These are phyloP conservation scores for Bombylius major DNA, from an alignment of 2,888 invertebrate species.

Conservation along the genomic window DNA sequence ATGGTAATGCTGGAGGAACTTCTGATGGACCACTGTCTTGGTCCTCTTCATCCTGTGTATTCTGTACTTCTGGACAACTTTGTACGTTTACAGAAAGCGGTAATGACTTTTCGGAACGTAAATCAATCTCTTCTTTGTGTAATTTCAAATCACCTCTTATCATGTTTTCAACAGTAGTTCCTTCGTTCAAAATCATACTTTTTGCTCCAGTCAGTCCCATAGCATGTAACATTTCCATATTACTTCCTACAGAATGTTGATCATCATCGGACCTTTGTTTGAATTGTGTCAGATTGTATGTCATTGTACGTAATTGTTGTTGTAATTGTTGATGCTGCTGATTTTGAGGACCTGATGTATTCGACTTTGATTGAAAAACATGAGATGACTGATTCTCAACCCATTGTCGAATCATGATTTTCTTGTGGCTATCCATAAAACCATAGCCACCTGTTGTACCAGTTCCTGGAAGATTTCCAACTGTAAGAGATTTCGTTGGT, in stretches of 20 bases:
- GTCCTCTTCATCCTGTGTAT: conserved; percentile 49
- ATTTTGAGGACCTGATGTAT: conserved; percentile 31
- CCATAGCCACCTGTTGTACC: conserved; percentile 48
- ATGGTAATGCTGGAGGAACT: conserved; percentile 67
- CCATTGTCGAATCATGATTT: conserved; percentile 87
- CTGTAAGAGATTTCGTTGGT: conserved; percentile 39
- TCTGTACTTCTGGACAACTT: conserved; percentile 23
- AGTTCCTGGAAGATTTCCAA: conserved; percentile 28
- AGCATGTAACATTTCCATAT: conserved; percentile 41
- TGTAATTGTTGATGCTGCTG: conserved; percentile 24
- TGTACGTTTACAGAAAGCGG: conserved; percentile 12
- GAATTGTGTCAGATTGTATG: conserved; percentile 44
- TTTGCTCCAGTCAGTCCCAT: conserved; percentile 50
- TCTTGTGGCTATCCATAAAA: conserved; percentile 86
- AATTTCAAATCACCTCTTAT: conserved; percentile 22
- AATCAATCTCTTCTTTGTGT: conserved; percentile 39
- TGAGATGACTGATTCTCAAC: conserved; percentile 82
- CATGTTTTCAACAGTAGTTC: background rate
- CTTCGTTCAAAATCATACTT: conserved; percentile 19
- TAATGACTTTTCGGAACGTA: conserved; percentile 28
- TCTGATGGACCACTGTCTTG: conserved; percentile 71
- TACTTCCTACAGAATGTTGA: conserved; percentile 33
- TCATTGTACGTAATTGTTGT: conserved; percentile 40
- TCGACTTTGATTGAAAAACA: conserved; percentile 53
- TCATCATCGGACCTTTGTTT: conserved; percentile 41